Conservation (phyloP, 2,113 vertebrate species). For the Polypterus bichir region DNA sequence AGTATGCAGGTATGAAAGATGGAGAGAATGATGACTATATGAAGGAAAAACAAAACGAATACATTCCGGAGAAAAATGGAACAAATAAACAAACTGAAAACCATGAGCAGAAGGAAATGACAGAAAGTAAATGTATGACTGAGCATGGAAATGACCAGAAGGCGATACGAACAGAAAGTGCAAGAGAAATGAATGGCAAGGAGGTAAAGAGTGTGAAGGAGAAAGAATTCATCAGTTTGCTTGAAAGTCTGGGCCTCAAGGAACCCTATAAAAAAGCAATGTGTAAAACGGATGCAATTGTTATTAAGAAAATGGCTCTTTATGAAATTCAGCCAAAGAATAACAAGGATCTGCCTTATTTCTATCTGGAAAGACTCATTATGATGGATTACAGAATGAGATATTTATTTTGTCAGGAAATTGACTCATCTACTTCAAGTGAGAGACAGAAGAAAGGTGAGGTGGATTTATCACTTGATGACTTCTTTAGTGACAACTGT, state of each 20-base stretch:
- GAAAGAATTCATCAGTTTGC: conserved; percentile 20
- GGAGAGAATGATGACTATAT: too few species aligned
- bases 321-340: conserved; percentile 17
- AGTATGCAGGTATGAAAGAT: too few species aligned
- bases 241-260: conserved; percentile 29
- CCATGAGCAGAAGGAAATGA: too few species aligned
- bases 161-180: too few species aligned
- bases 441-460: rapidly evolving
- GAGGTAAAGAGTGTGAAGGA: too few species aligned
- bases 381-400: conserved; percentile 22
- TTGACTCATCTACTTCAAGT: background rate
- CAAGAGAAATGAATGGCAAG: too few species aligned
- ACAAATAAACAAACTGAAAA: too few species aligned
- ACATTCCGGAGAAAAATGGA: too few species aligned
- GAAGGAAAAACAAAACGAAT: too few species aligned
- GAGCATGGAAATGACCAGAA: too few species aligned
- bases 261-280: conserved; percentile 25
- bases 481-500: too few species aligned
- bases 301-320: conserved; percentile 23
- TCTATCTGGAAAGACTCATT: conserved; percentile 20
- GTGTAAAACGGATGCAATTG: conserved; percentile 22
- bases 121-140: too few species aligned
- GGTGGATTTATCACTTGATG: conserved; percentile 16
- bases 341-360: conserved; percentile 22
- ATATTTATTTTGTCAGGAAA: conserved; percentile 20